Conservation (phyloP, 2,113 vertebrate species). For the Callorhinus ursinus region DNA sequence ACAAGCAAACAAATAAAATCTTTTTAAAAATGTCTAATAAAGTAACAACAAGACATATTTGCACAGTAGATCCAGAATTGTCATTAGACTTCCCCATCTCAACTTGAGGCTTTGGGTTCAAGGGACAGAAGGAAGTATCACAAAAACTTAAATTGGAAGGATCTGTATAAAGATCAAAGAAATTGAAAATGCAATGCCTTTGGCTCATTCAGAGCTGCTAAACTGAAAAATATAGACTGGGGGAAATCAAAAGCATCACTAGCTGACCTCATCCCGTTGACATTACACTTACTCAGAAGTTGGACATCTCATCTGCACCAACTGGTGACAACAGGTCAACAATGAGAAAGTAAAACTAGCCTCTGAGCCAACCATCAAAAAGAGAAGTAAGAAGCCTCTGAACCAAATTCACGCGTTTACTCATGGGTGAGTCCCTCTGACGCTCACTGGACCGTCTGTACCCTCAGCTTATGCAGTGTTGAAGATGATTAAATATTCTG, state of each 20-base stretch:
- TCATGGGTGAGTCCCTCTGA: not conserved
- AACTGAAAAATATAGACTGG: not conserved
- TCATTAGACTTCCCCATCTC: not conserved
- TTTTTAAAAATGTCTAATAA: not conserved
- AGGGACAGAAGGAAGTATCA: not conserved
- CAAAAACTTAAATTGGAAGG: not conserved
- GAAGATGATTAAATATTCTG: not conserved
- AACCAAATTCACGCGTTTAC: not conserved
- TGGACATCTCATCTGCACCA: accelerated
- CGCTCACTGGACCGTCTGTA: accelerated
- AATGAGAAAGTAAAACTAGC: not conserved
- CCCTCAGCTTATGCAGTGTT: accelerated
- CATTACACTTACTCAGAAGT: not conserved
- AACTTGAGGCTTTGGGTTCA: not conserved
- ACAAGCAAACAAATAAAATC: not conserved
- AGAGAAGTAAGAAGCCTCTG: not conserved
- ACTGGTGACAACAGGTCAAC: not conserved
- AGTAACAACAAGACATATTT: not conserved
- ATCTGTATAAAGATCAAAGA: not conserved
- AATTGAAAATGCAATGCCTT: accelerated
- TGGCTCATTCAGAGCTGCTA: not conserved
- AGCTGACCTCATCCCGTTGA: not conserved
- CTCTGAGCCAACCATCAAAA: not conserved
- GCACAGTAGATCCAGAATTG: not conserved
- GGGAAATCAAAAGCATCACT: not conserved